Conservation (phyloP, 2,797 vertebrate species). For the Macropus fuliginosus region DNA sequence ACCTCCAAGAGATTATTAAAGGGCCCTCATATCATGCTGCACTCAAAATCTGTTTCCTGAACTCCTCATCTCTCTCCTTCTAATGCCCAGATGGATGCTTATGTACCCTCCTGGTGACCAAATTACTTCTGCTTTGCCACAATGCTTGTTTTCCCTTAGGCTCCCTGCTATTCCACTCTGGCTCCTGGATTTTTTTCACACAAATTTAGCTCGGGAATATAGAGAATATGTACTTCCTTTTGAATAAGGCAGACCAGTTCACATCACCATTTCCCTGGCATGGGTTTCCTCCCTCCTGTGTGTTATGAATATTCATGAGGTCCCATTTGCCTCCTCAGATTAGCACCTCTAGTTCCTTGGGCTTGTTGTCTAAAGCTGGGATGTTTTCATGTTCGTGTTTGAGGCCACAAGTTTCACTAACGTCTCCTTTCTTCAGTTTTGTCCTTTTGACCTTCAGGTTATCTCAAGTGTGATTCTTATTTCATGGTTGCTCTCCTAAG, state of each 20-base stretch:
- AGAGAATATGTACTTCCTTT: neutral
- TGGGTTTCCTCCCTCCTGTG: neutral
- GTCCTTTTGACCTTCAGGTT: neutral
- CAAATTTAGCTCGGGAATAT: neutral
- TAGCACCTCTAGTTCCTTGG: neutral
- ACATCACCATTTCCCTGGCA: neutral
- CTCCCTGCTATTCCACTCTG: neutral
- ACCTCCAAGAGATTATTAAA: neutral
- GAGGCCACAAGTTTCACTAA: neutral
- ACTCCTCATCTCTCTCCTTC: neutral
- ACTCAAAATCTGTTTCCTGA: neutral
- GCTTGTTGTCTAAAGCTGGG: neutral
- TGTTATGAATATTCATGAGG: neutral
- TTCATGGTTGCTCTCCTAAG: neutral
- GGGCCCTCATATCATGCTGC: neutral
- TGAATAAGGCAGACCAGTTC: neutral
- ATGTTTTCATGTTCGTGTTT: neutral
- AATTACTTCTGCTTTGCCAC: neutral
- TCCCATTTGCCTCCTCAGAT: neutral
- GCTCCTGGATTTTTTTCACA: neutral
- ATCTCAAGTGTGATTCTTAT: neutral
- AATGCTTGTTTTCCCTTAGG: neutral
- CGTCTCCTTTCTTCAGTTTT: neutral
- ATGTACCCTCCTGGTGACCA: neutral
- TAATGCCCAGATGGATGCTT: neutral